Evolutionary conservation across 2,113 vertebrate species (phyloP).

Genomic region (Podarcis raffonei): DNA sequence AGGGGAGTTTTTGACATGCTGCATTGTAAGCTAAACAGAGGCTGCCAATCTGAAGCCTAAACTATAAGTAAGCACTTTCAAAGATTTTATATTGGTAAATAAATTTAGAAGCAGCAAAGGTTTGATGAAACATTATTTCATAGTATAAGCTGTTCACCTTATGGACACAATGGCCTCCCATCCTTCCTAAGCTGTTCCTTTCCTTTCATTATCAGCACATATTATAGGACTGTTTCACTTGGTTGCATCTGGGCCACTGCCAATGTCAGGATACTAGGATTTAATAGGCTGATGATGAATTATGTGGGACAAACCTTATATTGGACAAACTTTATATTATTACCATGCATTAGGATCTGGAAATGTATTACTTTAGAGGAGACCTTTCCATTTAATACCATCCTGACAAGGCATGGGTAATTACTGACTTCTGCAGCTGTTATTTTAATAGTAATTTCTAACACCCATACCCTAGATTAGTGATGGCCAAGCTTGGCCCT

Average conservation of each 20-base stretch:
- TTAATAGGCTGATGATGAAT: constrained; percentile 41
- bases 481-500: too few relatives aligned
- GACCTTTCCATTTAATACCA: constrained; percentile 6
- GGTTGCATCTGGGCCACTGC: constrained; percentile 14
- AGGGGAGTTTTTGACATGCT: constrained; percentile 26
- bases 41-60: constrained; percentile 45
- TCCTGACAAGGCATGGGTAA: not conserved
- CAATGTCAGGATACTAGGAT: constrained; percentile 11
- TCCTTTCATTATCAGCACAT: constrained; percentile 44
- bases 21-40: not conserved
- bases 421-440: not conserved
- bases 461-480: not conserved
- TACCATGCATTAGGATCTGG: constrained; percentile 33
- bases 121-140: constrained; percentile 34
- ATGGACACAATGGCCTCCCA: constrained; percentile 32
- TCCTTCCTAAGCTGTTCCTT: constrained; percentile 24
- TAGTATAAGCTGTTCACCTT: constrained; percentile 45
- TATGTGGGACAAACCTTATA: constrained; percentile 13
- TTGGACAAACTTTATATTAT: constrained; percentile 25
- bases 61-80: constrained; percentile 43
- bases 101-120: constrained; percentile 54
- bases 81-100: constrained; percentile 57
- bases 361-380: constrained; percentile 28
- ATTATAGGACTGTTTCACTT: constrained; percentile 50
- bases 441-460: not conserved